A percentile compares a stretch with the other conserved stretches of the same genome.
Conservation (phyloP, 2,113 vertebrate species). For the Clarias macrocephalus region DNA sequence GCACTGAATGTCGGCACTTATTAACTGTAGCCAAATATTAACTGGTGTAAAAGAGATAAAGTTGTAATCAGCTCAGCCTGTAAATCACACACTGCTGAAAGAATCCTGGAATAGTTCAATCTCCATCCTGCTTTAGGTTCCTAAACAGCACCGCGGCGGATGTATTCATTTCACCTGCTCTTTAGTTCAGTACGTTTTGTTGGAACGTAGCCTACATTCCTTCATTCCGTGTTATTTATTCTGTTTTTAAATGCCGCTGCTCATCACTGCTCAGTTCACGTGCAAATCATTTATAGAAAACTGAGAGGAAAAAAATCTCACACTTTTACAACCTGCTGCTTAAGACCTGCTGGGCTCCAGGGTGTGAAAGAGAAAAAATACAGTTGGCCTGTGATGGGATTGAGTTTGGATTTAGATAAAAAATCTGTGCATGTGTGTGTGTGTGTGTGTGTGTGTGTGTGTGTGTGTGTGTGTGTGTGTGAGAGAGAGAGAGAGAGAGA, state of each 20-base stretch:
- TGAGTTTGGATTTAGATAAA: not conserved
- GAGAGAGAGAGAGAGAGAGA: conserved; percentile 13
- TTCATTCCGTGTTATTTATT: not conserved
- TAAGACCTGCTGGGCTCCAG: not conserved
- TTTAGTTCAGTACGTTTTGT: not conserved
- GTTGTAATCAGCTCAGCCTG: not conserved
- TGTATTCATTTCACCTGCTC: not conserved
- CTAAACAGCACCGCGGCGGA: not conserved
- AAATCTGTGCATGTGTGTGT: not conserved
- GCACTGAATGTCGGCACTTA: conserved; percentile 61
- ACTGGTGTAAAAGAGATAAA: conserved; percentile 58
- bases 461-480: not conserved
- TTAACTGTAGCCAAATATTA: conserved; percentile 80
- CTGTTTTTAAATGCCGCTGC: not conserved
- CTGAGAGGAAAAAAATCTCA: not conserved
- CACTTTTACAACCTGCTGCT: not conserved
- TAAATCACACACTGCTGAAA: not conserved
- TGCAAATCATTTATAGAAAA: conserved; percentile 44
- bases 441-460: no score
- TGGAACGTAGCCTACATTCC: not conserved
- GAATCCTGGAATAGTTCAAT: not conserved
- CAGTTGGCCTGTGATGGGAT: not conserved
- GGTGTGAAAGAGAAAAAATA: not conserved
- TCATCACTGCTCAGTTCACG: conserved; percentile 34
- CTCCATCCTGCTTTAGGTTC: not conserved